These are phyloP conservation scores for Aplysia californica DNA, from an alignment of 1,140 invertebrate genomes.

Conservation along the genomic window DNA sequence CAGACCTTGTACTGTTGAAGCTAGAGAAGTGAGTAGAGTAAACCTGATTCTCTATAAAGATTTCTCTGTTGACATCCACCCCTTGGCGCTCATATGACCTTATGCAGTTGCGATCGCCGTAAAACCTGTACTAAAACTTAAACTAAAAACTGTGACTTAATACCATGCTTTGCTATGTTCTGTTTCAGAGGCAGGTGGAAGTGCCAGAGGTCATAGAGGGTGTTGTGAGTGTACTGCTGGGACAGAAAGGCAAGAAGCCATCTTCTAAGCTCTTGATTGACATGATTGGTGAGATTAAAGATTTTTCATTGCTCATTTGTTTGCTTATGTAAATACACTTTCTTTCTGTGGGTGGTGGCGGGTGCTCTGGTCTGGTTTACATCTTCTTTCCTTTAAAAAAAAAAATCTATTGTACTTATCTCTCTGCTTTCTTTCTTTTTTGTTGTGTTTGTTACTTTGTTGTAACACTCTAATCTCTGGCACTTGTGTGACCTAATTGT, in stretches of 20 bases:
- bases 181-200: conserved; percentile 73
- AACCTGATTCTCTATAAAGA: too few species aligned
- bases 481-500: too few species aligned
- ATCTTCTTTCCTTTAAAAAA: neutral
- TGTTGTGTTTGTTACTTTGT: neutral
- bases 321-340: neutral
- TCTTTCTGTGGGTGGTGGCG: neutral
- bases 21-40: too few species aligned
- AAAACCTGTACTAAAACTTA: neutral
- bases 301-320: neutral
- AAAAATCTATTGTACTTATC: neutral
- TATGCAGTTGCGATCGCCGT: neutral
- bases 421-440: neutral
- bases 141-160: neutral
- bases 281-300: conserved; percentile 49
- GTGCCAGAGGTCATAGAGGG: conserved; percentile 72
- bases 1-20: too few species aligned
- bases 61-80: neutral
- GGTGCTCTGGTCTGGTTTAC: neutral
- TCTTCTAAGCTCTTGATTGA: conserved; percentile 40
- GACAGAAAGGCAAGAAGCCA: conserved; percentile 28
- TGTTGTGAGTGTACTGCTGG: conserved; percentile 65
- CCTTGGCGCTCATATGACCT: neutral
- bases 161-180: neutral
- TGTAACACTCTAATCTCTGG: too few species aligned